Percentiles rank a stretch among this genome's conserved stretches.
Evolutionary conservation across 2,797 vertebrate species (phyloP).

Genomic region (Cercopithecus hamlyni): DNA sequence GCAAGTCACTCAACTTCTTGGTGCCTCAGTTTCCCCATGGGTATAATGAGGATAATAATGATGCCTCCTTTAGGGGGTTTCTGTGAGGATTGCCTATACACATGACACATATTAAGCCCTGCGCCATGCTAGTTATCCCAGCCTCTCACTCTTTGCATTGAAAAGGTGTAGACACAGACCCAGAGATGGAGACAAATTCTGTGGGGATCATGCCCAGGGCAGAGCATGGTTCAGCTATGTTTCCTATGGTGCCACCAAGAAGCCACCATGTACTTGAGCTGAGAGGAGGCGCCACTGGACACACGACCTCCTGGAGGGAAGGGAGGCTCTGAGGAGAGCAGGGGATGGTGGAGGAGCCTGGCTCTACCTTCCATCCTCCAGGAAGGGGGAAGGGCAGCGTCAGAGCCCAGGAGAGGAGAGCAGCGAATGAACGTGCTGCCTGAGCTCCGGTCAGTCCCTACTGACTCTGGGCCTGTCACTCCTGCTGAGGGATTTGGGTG

Average conservation of each 20-base stretch:
- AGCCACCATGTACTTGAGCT: neutral
- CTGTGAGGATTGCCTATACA: no score
- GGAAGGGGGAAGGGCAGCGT: neutral
- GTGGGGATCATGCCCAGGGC: neutral
- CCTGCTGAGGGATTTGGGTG: neutral
- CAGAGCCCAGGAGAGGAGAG: neutral
- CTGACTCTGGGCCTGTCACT: neutral
- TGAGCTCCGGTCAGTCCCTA: neutral
- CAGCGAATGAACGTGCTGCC: fast-evolving
- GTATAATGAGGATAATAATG: neutral
- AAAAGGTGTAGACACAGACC: neutral
- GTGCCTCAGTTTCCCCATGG: neutral
- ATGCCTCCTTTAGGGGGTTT: no score
- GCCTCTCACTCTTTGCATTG: neutral
- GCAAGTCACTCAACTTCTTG: neutral
- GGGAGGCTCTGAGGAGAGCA: neutral
- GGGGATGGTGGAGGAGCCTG: neutral
- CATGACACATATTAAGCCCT: neutral
- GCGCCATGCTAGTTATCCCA: neutral
- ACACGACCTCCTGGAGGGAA: neutral
- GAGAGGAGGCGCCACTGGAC: neutral
- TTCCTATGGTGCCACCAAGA: neutral
- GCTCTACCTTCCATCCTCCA: neutral
- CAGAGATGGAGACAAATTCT: neutral
- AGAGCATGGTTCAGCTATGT: no score